Evolutionary conservation across 1,140 invertebrate species (phyloP), one percentile per base, ranked within the genome.

Genomic region (Archivesica marissinica): DNA sequence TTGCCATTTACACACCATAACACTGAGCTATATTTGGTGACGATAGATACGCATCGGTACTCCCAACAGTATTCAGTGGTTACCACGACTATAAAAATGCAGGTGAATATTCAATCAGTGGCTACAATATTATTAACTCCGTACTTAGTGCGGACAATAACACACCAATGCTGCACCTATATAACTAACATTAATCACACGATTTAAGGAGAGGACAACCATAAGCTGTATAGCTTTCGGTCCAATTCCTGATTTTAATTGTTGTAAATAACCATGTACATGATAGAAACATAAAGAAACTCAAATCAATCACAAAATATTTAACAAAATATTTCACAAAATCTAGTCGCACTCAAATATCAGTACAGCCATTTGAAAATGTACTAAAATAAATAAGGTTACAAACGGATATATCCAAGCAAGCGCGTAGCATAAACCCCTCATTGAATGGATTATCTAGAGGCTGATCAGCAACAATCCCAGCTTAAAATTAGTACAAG

Each of bases 11-110:
- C 20, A 35, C 30, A 35, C 30, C 6, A 38, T 38, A 66, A 66
- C 61, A 66, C 61, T 66, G 28, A 66, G 61, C 61, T 38, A 66
- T 33, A 66, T 66, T 38, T 66, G 38, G 28, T 66, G 9, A 66
- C 30, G 61, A 66, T 66, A 66, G 61, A 38, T 66, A 38, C 61
- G 61, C 61, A 35, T 38, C 33, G 30, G 7, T 2, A 38, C 17
- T 38, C 17, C 23, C 61, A 38, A 38, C 61, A 52, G 50, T 52
- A 52, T 4, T 52, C 17, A 52, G 50, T 23, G 50, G 50, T 52
- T 52, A 52, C 50, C 3, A 52, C 50, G 4, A 52, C 17, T 52
- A 52, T 52, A 52, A 52, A 52, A 52, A 52, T 23, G 23, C 50
- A 52, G 50, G 50, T 52, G 23, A 52, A 52, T n/a, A 52, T 52